Percentiles rank a stretch among this genome's conserved stretches.
phyloP scores from a whole-genome alignment of 2,888 invertebrate species.

The Chymomyza amoena region DNA sequence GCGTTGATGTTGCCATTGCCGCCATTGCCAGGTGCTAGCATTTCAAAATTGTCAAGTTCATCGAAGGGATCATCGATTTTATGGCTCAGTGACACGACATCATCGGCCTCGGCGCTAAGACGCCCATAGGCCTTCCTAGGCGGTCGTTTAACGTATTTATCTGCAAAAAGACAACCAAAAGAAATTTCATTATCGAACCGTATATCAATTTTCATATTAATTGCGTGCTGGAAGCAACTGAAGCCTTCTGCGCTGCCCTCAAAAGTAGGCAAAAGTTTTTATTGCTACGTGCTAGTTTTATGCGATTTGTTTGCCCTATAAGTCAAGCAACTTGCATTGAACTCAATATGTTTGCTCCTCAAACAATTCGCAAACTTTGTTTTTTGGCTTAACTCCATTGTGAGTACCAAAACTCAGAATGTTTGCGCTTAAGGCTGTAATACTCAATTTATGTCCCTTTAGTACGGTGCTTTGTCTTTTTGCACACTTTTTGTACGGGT shows the following conservation, averaged over 20 bases:
- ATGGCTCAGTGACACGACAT: constrained; percentile 73
- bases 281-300: not conserved
- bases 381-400: not conserved
- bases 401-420: not conserved
- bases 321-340: not conserved
- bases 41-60: constrained; percentile 77
- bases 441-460: constrained; percentile 29
- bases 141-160: constrained; percentile 78
- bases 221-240: not conserved
- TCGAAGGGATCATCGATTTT: constrained; percentile 78
- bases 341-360: not conserved
- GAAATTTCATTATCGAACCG: constrained; percentile 31
- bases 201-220: not conserved
- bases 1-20: constrained; percentile 27
- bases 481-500: constrained; percentile 25
- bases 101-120: constrained; percentile 77
- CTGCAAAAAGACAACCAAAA: constrained; percentile 46
- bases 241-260: not conserved
- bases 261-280: constrained; percentile 4
- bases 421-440: not conserved
- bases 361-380: not conserved
- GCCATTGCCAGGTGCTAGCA: constrained; percentile 68
- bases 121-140: constrained; percentile 78
- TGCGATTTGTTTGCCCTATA: not conserved
- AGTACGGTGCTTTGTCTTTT: constrained; percentile 15